Conservation (phyloP, 2,888 invertebrate genomes). For the Dicycla oo region DNA sequence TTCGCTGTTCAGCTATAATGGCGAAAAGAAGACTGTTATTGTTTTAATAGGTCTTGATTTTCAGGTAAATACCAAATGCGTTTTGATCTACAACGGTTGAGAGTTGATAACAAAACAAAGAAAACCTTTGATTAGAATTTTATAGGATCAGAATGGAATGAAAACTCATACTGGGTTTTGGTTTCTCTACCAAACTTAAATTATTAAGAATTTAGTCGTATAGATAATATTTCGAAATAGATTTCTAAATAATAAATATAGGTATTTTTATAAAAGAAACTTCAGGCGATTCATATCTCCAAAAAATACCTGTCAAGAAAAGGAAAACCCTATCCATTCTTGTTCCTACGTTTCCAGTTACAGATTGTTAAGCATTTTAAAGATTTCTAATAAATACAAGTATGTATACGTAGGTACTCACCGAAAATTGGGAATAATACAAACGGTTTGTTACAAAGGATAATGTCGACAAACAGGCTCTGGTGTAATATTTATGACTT, state of each 20-base stretch:
- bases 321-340: background rate
- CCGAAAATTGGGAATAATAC: slow-evolving; percentile 16
- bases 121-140: background rate
- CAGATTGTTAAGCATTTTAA: background rate
- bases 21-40: background rate
- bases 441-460: slow-evolving; percentile 34
- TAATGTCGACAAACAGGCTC: slow-evolving; percentile 55
- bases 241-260: no score
- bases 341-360: background rate
- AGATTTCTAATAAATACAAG: slow-evolving; percentile 5
- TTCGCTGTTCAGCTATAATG: background rate
- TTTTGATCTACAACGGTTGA: background rate
- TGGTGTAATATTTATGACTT: slow-evolving; percentile 62
- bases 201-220: no score
- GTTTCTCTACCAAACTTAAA: no score
- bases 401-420: no score
- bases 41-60: background rate
- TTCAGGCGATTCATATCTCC: background rate
- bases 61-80: background rate
- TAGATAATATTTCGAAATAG: no score
- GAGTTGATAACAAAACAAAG: background rate
- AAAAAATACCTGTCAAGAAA: background rate
- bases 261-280: no score
- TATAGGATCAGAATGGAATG: background rate
- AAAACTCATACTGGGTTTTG: no score